Conservation (phyloP, 2,797 vertebrate genomes). For the Champsocephalus gunnari region DNA sequence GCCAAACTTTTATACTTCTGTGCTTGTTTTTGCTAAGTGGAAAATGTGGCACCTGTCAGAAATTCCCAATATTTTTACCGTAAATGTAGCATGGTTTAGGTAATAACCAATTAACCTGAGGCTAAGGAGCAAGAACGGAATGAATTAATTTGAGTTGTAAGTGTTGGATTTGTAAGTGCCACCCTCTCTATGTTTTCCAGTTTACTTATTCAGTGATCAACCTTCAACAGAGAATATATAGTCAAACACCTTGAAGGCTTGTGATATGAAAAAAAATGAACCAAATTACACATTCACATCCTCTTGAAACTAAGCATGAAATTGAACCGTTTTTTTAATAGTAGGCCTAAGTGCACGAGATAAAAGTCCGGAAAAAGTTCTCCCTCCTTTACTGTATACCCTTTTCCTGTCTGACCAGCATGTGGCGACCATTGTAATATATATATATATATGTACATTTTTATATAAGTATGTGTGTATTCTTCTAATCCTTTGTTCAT, state of each 20-base stretch:
- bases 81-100: constrained; percentile 1
- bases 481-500: constrained; percentile 35
- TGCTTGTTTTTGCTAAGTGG: background rate
- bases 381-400: constrained; percentile 43
- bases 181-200: constrained; percentile 30
- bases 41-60: background rate
- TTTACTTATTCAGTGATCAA: constrained; percentile 47
- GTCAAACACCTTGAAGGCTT: constrained; percentile 44
- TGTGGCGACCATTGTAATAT: constrained; percentile 38
- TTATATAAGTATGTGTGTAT: constrained; percentile 33
- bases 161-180: constrained; percentile 48
- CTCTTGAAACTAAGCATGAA: constrained; percentile 49
- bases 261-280: constrained; percentile 33
- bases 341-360: constrained; percentile 55
- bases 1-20: background rate
- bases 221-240: constrained; percentile 39
- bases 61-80: background rate
- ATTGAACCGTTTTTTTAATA: constrained; percentile 49
- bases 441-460: constrained; percentile 43
- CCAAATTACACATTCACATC: constrained; percentile 50
- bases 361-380: constrained; percentile 56
- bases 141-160: constrained; percentile 12
- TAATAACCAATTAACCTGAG: background rate
- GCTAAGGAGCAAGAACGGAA: background rate
- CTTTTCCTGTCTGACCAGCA: constrained; percentile 40